A percentile compares a stretch with the other conserved stretches of the same genome.
These are phyloP conservation scores for Gymnarchus niloticus DNA, from an alignment of 2,113 vertebrate genomes.

Conservation along the genomic window DNA sequence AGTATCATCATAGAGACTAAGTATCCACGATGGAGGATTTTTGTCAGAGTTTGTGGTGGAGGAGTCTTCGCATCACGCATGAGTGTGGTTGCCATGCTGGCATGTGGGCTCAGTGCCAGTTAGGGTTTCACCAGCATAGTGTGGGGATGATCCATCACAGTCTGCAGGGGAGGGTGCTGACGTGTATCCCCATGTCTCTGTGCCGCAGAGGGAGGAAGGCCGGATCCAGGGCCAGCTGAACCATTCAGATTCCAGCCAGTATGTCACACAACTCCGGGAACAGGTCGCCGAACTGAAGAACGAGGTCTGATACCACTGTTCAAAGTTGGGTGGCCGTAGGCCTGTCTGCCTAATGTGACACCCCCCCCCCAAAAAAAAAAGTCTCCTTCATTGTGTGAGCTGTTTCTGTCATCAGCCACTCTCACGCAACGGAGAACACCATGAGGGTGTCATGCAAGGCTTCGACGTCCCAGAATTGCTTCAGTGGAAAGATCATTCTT, in stretches of 20 bases:
- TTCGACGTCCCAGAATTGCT: conserved; percentile 17
- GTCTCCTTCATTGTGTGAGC: not conserved
- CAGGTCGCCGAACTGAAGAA: conserved; percentile 87
- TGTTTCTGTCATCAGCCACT: not conserved
- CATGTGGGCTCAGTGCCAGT: no score
- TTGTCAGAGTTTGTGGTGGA: no score
- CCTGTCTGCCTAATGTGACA: not conserved
- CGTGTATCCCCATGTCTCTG: not conserved
- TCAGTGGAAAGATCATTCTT: conserved; percentile 14
- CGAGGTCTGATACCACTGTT: conserved; percentile 60
- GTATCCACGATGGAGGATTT: no score
- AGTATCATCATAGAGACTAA: not conserved
- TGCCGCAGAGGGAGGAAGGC: conserved; percentile 78
- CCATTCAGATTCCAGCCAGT: conserved; percentile 85
- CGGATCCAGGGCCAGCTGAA: conserved; percentile 88
- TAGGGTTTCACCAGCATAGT: no score
- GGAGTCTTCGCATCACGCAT: no score
- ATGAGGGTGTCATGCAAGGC: not conserved
- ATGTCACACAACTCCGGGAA: conserved; percentile 82
- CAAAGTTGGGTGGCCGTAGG: not conserved
- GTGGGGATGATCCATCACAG: not conserved
- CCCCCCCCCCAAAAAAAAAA: not conserved
- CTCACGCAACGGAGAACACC: not conserved
- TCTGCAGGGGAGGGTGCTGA: not conserved
- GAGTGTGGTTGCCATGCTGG: no score